Percentiles rank a stretch among this genome's conserved stretches.
Evolutionary conservation across 30 jellyfish, hydroid and myxozoan genomes (phyloP).

Genomic region (Aurelia coerulea): DNA sequence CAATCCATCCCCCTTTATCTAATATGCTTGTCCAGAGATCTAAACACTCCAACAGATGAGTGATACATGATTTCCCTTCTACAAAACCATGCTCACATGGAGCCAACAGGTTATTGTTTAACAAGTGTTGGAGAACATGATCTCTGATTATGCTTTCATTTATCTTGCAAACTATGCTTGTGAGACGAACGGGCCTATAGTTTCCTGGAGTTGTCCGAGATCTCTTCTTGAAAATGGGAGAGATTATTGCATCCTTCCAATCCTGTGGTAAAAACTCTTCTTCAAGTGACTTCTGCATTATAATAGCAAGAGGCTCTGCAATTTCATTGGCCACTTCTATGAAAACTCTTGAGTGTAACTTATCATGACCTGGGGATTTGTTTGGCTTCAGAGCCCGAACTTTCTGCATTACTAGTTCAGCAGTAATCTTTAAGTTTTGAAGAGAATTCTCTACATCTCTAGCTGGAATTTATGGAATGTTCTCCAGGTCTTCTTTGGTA

Average conservation of each 20-base stretch:
- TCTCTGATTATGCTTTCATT: constrained; percentile 42
- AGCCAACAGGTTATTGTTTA: constrained; percentile 10
- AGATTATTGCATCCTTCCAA: constrained; percentile 28
- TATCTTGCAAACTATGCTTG: constrained; percentile 29
- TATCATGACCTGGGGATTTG: not conserved
- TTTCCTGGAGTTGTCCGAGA: constrained; percentile 19
- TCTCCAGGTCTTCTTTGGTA: constrained; percentile 32
- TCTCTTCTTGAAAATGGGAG: constrained; percentile 39
- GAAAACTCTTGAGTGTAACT: constrained; percentile 19
- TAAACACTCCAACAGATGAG: constrained; percentile 35
- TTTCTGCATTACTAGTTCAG: constrained; percentile 15
- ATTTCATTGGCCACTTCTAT: constrained; percentile 27
- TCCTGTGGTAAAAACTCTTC: constrained; percentile 43
- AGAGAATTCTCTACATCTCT: constrained; percentile 12
- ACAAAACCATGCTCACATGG: constrained; percentile 37
- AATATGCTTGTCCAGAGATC: constrained; percentile 33
- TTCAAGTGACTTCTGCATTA: constrained; percentile 27
- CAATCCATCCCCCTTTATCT: constrained; percentile 17
- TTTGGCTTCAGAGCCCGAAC: constrained; percentile 17
- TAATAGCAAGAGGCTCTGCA: constrained; percentile 40
- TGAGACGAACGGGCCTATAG: constrained; percentile 49
- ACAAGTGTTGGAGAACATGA: constrained; percentile 16
- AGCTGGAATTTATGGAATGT: constrained; percentile 25
- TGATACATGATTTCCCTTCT: constrained; percentile 18
- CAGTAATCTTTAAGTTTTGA: constrained; percentile 4